A percentile compares a stretch with the other conserved stretches of the same genome.
Evolutionary conservation across 2,797 vertebrate genomes (phyloP).

Genomic region (Poecilia velifera): DNA sequence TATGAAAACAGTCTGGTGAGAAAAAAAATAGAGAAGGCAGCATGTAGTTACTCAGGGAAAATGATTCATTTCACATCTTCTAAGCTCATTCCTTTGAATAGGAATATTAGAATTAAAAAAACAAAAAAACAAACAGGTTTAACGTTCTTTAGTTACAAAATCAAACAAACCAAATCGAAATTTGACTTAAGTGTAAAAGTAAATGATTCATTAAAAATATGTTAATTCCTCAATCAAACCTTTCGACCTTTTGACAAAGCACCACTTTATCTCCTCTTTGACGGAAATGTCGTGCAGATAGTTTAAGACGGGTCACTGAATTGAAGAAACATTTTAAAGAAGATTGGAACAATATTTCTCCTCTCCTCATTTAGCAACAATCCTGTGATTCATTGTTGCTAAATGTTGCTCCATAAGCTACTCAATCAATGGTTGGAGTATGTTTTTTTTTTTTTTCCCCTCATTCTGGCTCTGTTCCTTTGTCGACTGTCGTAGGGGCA

Average conservation of each 20-base stretch:
- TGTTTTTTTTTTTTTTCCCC: not conserved
- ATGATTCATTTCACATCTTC: not conserved
- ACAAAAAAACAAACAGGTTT: not conserved
- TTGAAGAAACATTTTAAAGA: not conserved
- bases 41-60: not conserved
- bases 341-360: not conserved
- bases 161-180: not conserved
- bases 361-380: not conserved
- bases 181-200: not conserved
- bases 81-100: not conserved
- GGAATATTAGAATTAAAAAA: too few species aligned
- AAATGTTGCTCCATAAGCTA: not conserved
- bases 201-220: not conserved
- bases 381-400: not conserved
- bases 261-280: not conserved
- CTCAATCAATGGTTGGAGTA: not conserved
- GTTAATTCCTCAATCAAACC: not conserved
- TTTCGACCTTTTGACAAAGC: not conserved
- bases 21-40: not conserved
- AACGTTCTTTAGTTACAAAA: too few species aligned
- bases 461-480: not conserved
- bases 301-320: not conserved
- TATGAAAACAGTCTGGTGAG: not conserved
- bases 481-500: constrained; percentile 9
- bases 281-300: not conserved